Base-by-base conservation (phyloP, 2,113 vertebrate species). In the Cinclus mexicanus region DNA sequence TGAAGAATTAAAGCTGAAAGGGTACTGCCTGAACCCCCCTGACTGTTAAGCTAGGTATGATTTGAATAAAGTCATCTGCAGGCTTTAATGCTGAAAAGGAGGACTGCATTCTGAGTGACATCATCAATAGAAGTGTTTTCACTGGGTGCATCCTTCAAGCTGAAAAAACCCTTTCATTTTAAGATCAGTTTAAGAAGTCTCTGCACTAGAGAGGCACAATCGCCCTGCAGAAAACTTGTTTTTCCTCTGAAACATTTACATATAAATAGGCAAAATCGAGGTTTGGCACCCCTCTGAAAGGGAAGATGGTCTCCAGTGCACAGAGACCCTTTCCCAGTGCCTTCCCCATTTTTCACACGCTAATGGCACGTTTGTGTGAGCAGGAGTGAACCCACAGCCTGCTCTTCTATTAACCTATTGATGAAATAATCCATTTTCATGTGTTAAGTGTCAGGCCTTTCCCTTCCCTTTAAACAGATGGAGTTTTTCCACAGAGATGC, bases 331-430 rank as follows among this genome's bases (percentile, higher is more conserved):
- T 82, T 87, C 83, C 86, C 29, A 19, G 57, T 21, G 35, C 23
- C 74, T 84, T n/a, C 63, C 70, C 93, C 93, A 96, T 97, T 97
- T 97, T 90, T 97, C 98, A 97, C 35, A 29, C 68, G 13, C 63
- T 50, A 92, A 83, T 90, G 90, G 87, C 93, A 91, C 14, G 63
- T 93, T 89, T 57, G 26, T 37, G 67, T 6, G 95, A 89, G 96
- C 57, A 90, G 91, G 93, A 97, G 63, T 63, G 95, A 97, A 95
- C 96, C 85, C 3, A 15, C 87, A 90, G 94, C 76, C 96, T n/a
- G 89, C n/a, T 93, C 97, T 98, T 96, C 97, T 96, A 98, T 97
- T 98, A 97, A 97, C 97, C 97, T 98, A 97, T 97, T 97, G 98
- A 98, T 97, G 97, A 97, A 98, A 98, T 96, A 97, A 98, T 98